A percentile compares a stretch with the other conserved stretches of the same genome.
phyloP scores from a whole-genome alignment of 2,888 invertebrate species.

The Acleris cristana region DNA sequence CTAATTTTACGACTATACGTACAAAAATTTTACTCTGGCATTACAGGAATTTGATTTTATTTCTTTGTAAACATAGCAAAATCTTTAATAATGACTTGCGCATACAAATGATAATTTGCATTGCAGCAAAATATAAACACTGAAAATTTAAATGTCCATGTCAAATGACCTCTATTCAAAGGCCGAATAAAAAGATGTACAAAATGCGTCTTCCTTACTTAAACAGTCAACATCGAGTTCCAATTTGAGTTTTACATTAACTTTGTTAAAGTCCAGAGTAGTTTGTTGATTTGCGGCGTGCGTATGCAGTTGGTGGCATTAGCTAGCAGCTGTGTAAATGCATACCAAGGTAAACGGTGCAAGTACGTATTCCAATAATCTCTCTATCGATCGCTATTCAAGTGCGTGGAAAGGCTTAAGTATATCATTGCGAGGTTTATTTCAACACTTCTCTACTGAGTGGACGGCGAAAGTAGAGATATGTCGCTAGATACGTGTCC shows the following conservation, averaged over 20 bases:
- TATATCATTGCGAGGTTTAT: slow-evolving; percentile 3
- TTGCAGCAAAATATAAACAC: slow-evolving; percentile 4
- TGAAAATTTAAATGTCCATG: slow-evolving; percentile 27
- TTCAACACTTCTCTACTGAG: background rate
- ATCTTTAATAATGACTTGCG: slow-evolving; percentile 1
- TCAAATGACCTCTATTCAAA: slow-evolving; percentile 20
- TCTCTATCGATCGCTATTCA: slow-evolving; percentile 29
- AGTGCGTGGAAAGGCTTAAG: slow-evolving; percentile 7
- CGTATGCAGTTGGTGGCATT: slow-evolving; percentile 29
- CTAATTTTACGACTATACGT: slow-evolving; percentile 26
- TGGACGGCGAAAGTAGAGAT: too few relatives aligned
- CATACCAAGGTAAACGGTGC: slow-evolving; percentile 55
- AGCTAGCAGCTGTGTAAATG: slow-evolving; percentile 65
- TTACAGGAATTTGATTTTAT: background rate
- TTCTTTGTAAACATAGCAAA: background rate
- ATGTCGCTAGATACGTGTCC: too few relatives aligned
- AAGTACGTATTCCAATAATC: slow-evolving; percentile 24
- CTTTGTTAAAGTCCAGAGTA: slow-evolving; percentile 15
- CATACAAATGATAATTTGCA: background rate
- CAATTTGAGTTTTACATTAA: background rate
- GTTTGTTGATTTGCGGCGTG: background rate
- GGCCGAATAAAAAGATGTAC: slow-evolving; percentile 17
- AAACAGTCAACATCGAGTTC: background rate
- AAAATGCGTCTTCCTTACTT: slow-evolving; percentile 12
- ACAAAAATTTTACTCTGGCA: slow-evolving; percentile 5